Conservation (phyloP, 1,140 invertebrate species). For the Sarcophaga peregrina region DNA sequence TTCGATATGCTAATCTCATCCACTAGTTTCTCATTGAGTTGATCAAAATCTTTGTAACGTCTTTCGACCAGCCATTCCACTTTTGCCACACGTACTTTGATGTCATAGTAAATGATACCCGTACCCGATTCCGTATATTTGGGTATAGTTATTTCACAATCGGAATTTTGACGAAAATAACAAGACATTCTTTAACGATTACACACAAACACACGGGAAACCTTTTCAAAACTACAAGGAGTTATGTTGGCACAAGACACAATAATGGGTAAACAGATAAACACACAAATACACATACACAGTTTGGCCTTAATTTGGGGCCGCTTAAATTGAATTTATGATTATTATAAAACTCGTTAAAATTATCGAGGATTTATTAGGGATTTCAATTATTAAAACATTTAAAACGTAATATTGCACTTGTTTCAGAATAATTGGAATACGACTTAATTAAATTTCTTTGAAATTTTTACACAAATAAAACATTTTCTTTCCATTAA, state of each 20-base stretch:
- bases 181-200: constrained; percentile 71
- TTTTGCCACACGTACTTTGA: constrained; percentile 75
- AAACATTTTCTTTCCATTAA: background rate
- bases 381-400: background rate
- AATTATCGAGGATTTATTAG: no score
- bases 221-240: background rate
- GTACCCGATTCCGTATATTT: constrained; percentile 69
- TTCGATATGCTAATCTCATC: constrained; percentile 81
- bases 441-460: background rate
- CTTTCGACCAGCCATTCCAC: constrained; percentile 85
- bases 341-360: no score
- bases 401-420: constrained; percentile 12
- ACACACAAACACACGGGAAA: background rate
- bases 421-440: background rate
- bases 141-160: constrained; percentile 73
- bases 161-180: constrained; percentile 71
- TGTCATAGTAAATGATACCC: constrained; percentile 75
- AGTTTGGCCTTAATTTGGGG: background rate
- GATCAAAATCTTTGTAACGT: constrained; percentile 89
- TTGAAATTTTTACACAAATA: background rate
- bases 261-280: background rate
- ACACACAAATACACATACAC: background rate
- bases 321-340: background rate
- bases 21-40: constrained; percentile 86
- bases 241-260: background rate